Conservation (phyloP, 2,797 vertebrate genomes). For the Alosa sapidissima region DNA sequence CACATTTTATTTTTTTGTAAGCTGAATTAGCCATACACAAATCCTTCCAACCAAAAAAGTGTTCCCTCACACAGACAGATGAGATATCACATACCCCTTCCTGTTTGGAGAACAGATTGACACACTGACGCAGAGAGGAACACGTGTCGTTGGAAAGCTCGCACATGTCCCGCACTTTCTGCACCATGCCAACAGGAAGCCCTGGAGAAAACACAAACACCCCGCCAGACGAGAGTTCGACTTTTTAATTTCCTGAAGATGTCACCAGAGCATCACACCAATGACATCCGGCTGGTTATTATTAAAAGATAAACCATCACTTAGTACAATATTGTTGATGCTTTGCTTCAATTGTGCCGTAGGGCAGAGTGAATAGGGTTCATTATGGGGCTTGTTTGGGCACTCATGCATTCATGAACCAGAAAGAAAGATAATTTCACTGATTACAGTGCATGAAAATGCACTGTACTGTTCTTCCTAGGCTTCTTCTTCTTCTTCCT, state of each 20-base stretch:
- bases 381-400: background rate
- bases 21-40: background rate
- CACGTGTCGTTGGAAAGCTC: constrained; percentile 84
- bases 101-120: constrained; percentile 84
- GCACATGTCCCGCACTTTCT: constrained; percentile 83
- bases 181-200: constrained; percentile 71
- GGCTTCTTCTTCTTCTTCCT: too few relatives aligned
- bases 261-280: background rate
- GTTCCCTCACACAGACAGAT: background rate
- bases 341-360: background rate
- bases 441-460: too few relatives aligned
- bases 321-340: background rate
- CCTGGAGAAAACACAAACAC: constrained; percentile 65
- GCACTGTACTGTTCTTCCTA: too few relatives aligned
- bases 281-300: background rate
- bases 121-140: constrained; percentile 78
- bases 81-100: constrained; percentile 82
- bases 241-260: background rate
- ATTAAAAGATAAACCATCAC: constrained; percentile 4
- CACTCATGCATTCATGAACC: background rate
- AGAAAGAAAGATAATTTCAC: background rate
- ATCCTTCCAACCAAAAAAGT: background rate
- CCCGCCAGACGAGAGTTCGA: background rate
- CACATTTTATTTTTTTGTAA: background rate
- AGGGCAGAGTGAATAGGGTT: background rate